Evolutionary conservation across 92 coral and sea anemone species (phyloP).

Genomic region (Phymanthus crucifer): DNA sequence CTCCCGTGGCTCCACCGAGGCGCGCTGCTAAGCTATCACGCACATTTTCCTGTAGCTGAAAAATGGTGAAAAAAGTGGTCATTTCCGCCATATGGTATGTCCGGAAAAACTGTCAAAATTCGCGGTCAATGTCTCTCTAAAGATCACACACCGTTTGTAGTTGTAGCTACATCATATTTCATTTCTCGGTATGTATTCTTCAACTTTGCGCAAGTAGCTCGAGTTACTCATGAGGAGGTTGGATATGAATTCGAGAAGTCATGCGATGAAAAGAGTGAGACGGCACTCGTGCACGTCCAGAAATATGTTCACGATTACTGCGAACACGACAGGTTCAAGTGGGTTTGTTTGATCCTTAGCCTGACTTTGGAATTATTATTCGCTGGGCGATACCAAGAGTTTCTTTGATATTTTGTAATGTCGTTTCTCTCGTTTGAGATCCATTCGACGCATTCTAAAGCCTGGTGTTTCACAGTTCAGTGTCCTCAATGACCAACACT

Average conservation of each 20-base stretch:
- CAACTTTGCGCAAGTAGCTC: too few relatives aligned
- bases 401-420: background rate
- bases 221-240: too few relatives aligned
- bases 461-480: constrained; percentile 53
- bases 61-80: background rate
- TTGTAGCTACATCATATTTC: too few relatives aligned
- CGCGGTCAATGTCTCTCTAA: background rate
- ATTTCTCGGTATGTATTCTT: too few relatives aligned
- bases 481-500: constrained; percentile 81
- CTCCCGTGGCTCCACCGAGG: background rate
- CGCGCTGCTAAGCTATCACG: too few relatives aligned
- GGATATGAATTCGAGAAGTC: background rate
- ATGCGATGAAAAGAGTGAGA: background rate
- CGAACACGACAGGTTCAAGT: background rate
- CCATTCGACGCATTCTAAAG: background rate
- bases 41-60: too few relatives aligned
- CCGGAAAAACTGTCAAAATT: too few relatives aligned
- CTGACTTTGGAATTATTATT: background rate
- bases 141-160: background rate
- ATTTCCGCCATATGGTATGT: background rate
- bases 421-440: background rate
- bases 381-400: constrained; percentile 5
- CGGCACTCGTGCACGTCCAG: background rate
- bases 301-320: background rate
- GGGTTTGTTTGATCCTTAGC: background rate